Evolutionary conservation across 2,888 invertebrate genomes (phyloP).

Genomic region (Euplagia quadripunctaria): DNA sequence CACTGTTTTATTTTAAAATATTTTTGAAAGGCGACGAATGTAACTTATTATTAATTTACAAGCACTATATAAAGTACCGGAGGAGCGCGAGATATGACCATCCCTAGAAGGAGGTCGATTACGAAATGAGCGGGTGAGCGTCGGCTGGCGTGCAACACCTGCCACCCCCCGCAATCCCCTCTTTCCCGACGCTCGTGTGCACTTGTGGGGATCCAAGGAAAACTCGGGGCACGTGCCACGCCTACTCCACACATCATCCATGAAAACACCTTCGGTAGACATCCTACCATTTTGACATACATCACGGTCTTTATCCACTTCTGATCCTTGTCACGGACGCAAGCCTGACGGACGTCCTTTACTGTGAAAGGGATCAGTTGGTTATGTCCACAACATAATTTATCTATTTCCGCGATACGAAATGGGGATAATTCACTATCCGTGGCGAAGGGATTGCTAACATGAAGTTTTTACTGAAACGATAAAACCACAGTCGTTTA

Average conservation of each 20-base stretch:
- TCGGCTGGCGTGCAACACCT: constrained; percentile 74
- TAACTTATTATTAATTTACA: constrained; percentile 15
- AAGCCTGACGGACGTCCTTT: constrained; percentile 33
- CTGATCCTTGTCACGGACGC: constrained; percentile 40
- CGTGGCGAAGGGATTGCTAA: constrained; percentile 10
- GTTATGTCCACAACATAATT: constrained; percentile 36
- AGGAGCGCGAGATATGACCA: constrained; percentile 48
- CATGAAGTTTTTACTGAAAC: constrained; percentile 14
- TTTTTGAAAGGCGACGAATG: constrained; percentile 6
- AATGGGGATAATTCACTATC: constrained; percentile 7
- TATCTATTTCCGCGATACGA: constrained; percentile 29
- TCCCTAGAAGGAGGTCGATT: constrained; percentile 57
- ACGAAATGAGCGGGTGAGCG: constrained; percentile 65
- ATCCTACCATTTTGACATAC: constrained; percentile 11
- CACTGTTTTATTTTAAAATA: constrained; percentile 7
- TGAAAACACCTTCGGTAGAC: constrained; percentile 1
- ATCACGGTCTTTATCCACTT: constrained; percentile 38
- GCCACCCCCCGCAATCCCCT: constrained; percentile 58
- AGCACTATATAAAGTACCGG: constrained; percentile 1
- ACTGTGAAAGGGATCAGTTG: constrained; percentile 31
- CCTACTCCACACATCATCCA: constrained; percentile 58
- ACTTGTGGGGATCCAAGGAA: constrained; percentile 82
- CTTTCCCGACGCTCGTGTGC: constrained; percentile 56
- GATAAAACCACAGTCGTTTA: constrained; percentile 18
- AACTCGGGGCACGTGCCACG: constrained; percentile 68